These are phyloP conservation scores for Phoenicopterus ruber DNA, from an alignment of 2,113 vertebrate species.

Conservation along the genomic window DNA sequence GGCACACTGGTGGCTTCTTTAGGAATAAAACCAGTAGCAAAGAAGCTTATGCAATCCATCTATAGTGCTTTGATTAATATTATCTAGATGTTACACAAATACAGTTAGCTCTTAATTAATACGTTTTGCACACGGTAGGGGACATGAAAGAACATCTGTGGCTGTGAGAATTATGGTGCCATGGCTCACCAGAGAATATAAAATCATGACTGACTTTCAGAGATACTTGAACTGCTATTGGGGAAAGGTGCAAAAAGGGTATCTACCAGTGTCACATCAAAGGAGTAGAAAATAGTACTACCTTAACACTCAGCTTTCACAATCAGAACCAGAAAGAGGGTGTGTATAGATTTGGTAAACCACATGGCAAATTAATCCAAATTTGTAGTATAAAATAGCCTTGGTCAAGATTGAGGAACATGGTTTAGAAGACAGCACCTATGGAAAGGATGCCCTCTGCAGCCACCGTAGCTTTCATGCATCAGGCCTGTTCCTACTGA, in stretches of 20 bases:
- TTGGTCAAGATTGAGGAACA: background rate
- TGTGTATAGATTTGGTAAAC: background rate
- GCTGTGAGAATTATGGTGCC: background rate
- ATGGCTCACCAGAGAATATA: background rate
- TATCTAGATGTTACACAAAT: background rate
- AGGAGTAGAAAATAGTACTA: background rate
- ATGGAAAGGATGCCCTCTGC: background rate
- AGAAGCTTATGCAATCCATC: background rate
- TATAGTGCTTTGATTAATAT: background rate
- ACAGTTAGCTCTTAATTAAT: background rate
- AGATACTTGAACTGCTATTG: background rate
- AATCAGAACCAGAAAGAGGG: background rate
- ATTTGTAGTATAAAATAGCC: background rate
- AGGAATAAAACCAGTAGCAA: background rate
- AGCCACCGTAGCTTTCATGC: background rate
- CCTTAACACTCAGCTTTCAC: background rate
- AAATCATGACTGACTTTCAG: background rate
- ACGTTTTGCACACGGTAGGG: background rate
- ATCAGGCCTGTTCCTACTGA: background rate
- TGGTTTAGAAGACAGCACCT: background rate
- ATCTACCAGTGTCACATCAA: background rate
- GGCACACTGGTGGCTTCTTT: background rate
- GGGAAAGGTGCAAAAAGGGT: background rate
- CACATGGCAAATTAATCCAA: background rate
- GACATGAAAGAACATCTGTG: background rate